Conservation (phyloP, 2,888 invertebrate species). For the Drosophila anomelani region DNA sequence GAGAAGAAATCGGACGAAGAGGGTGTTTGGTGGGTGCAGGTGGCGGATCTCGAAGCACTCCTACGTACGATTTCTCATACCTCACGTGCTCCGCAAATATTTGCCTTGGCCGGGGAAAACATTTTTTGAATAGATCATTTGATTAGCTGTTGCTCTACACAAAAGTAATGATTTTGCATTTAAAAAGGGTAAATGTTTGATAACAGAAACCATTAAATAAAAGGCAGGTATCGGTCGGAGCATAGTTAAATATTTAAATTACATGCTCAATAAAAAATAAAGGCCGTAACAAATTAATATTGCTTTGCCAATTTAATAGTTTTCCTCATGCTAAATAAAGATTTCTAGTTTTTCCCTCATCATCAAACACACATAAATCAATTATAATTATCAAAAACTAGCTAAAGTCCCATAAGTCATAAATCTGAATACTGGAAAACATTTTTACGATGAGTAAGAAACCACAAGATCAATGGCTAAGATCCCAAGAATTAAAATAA, state of each 20-base stretch:
- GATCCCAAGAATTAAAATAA: not conserved
- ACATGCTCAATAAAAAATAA: not conserved
- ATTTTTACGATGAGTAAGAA: slow-evolving; percentile 6
- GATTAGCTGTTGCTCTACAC: not conserved
- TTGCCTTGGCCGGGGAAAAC: not conserved
- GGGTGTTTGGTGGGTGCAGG: no score
- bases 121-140: slow-evolving; percentile 7
- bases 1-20: not conserved
- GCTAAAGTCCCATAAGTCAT: slow-evolving; percentile 2
- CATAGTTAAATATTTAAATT: not conserved
- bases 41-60: not conserved
- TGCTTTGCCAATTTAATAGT: not conserved
- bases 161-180: not conserved
- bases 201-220: not conserved
- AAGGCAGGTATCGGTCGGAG: no score
- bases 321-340: not conserved
- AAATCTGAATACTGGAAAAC: not conserved
- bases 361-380: slow-evolving; percentile 7
- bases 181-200: not conserved
- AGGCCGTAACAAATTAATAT: not conserved
- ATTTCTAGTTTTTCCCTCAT: not conserved
- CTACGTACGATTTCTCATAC: not conserved
- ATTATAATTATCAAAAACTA: slow-evolving; percentile 3
- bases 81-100: slow-evolving; percentile 13
- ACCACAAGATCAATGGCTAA: slow-evolving; percentile 5